Evolutionary conservation across 2,888 invertebrate genomes (phyloP).

Genomic region (Rhingia rostrata): DNA sequence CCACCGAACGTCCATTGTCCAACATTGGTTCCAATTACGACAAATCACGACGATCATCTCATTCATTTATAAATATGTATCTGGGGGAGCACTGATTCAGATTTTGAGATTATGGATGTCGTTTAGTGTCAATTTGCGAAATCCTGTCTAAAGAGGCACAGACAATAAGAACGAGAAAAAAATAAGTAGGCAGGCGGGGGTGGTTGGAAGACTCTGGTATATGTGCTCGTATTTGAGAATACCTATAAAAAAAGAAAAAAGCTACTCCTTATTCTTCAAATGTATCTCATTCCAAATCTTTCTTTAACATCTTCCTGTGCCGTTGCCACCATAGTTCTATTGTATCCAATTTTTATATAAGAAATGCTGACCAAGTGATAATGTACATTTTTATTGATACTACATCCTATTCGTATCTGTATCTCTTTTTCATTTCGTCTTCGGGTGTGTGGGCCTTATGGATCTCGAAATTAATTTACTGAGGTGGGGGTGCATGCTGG

Average conservation of each 20-base stretch:
- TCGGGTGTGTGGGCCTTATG: slow-evolving; percentile 48
- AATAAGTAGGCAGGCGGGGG: slow-evolving; percentile 49
- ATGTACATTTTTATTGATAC: slow-evolving; percentile 67
- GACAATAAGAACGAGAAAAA: slow-evolving; percentile 47
- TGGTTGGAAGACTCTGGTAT: slow-evolving; percentile 30
- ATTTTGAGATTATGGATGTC: slow-evolving; percentile 71
- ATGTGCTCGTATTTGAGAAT: slow-evolving; percentile 13
- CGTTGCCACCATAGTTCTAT: slow-evolving; percentile 53
- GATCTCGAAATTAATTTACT: slow-evolving; percentile 57
- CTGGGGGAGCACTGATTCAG: slow-evolving; percentile 70
- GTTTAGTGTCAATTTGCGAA: slow-evolving; percentile 76
- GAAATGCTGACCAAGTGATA: slow-evolving; percentile 69
- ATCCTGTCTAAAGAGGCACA: slow-evolving; percentile 67
- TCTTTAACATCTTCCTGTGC: slow-evolving; percentile 15
- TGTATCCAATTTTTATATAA: slow-evolving; percentile 49
- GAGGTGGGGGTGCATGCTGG: slow-evolving; percentile 28
- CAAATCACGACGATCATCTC: slow-evolving; percentile 74
- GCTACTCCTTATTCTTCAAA: slow-evolving; percentile 58
- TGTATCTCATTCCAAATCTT: slow-evolving; percentile 20
- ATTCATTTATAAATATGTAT: slow-evolving; percentile 71
- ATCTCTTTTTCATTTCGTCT: slow-evolving; percentile 32
- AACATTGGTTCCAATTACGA: slow-evolving; percentile 75
- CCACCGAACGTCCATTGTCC: slow-evolving; percentile 72
- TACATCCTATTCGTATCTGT: slow-evolving; percentile 44
- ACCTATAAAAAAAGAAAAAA: slow-evolving; percentile 34